These are phyloP conservation scores for Thamnophis sirtalis DNA, from an alignment of 2,113 vertebrate species.

Conservation along the genomic window DNA sequence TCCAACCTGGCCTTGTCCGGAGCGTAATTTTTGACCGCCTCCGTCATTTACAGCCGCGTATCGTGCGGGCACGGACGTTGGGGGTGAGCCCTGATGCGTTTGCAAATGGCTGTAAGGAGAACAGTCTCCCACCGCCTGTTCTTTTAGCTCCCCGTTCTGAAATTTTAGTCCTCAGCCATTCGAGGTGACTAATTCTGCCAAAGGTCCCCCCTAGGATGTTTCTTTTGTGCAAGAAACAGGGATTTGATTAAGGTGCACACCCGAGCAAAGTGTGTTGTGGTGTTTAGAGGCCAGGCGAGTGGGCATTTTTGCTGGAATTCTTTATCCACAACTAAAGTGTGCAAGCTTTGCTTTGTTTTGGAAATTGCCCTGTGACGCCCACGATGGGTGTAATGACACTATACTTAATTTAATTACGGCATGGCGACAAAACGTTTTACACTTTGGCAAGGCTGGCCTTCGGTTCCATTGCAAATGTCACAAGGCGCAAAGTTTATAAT, in stretches of 20 bases:
- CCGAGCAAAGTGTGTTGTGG: slow-evolving; percentile 58
- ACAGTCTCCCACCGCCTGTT: slow-evolving; percentile 55
- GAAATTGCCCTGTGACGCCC: slow-evolving; percentile 66
- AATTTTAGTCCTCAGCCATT: slow-evolving; percentile 69
- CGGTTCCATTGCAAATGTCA: slow-evolving; percentile 55
- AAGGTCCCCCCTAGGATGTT: slow-evolving; percentile 55
- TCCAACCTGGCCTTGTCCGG: slow-evolving; percentile 58
- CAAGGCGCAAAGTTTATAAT: slow-evolving; percentile 50
- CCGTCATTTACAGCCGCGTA: slow-evolving; percentile 62
- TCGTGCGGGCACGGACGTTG: slow-evolving; percentile 65
- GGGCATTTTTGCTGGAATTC: slow-evolving; percentile 59
- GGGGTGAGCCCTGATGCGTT: slow-evolving; percentile 58
- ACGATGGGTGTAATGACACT: slow-evolving; percentile 68
- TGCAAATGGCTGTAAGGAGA: slow-evolving; percentile 64
- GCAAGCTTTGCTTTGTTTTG: slow-evolving; percentile 54
- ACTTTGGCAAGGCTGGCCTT: slow-evolving; percentile 60
- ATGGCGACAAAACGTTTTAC: slow-evolving; percentile 54
- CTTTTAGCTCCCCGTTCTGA: slow-evolving; percentile 73
- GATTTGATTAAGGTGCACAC: slow-evolving; percentile 75
- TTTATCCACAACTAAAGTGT: neutral
- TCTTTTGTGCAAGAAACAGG: slow-evolving; percentile 70
- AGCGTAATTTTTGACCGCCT: slow-evolving; percentile 66
- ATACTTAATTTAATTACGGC: slow-evolving; percentile 73
- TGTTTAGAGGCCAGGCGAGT: slow-evolving; percentile 27
- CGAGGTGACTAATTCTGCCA: slow-evolving; percentile 71